phyloP scores from a whole-genome alignment of 2,797 vertebrate species.

The Erpetoichthys calabaricus region DNA sequence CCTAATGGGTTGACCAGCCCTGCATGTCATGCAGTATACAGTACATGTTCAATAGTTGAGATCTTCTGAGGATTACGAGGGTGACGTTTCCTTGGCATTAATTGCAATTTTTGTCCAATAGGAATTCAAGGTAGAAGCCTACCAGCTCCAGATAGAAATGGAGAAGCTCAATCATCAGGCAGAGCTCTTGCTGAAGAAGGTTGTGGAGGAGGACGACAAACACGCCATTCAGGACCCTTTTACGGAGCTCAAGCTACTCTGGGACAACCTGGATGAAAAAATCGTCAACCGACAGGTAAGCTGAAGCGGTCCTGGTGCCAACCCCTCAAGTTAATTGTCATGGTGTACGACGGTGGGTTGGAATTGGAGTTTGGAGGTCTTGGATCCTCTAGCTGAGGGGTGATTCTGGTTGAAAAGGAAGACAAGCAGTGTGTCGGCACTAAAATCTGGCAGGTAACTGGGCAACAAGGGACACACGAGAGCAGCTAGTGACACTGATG shows the following conservation, averaged over 20 bases:
- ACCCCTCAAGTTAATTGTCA: constrained; percentile 18
- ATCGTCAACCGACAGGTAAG: constrained; percentile 84
- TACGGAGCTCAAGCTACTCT: constrained; percentile 77
- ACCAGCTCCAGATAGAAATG: constrained; percentile 97
- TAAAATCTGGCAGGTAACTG: no score
- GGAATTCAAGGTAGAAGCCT: constrained; percentile 89
- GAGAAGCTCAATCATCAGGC: constrained; percentile 90
- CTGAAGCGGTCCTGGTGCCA: background rate
- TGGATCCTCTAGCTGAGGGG: no score
- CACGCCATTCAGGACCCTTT: constrained; percentile 79
- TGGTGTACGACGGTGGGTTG: background rate
- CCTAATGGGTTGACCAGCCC: no score
- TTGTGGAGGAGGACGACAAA: constrained; percentile 68
- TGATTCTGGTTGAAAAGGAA: no score
- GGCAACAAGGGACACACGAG: no score
- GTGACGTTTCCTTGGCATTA: no score
- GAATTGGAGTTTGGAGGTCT: no score
- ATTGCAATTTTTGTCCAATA: constrained; percentile 23
- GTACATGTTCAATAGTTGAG: no score
- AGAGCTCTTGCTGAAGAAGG: constrained; percentile 82
- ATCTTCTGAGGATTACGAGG: no score
- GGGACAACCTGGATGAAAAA: constrained; percentile 81
- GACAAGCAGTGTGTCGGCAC: no score
- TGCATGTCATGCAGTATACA: no score
- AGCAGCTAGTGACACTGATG: no score